phyloP scores from a whole-genome alignment of 2,888 invertebrate species.

The Hecatera dysodea region DNA sequence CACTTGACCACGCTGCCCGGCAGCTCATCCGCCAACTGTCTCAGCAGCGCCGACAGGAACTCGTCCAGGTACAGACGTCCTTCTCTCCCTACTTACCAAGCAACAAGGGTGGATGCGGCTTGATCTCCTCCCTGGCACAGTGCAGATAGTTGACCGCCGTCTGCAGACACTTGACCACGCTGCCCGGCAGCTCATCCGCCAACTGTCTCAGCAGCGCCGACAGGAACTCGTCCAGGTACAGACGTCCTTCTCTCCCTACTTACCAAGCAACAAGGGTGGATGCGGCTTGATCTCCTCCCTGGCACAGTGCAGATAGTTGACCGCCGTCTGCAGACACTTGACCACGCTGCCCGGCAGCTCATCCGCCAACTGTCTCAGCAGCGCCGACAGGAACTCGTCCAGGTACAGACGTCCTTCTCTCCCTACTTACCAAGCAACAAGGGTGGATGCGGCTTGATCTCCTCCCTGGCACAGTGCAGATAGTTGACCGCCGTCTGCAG shows the following conservation, averaged over 20 bases:
- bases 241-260: slow-evolving; percentile 89
- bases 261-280: slow-evolving; percentile 83
- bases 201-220: slow-evolving; percentile 92
- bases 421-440: slow-evolving; percentile 78
- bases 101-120: slow-evolving; percentile 82
- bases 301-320: slow-evolving; percentile 82
- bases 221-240: slow-evolving; percentile 94
- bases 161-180: slow-evolving; percentile 78
- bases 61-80: slow-evolving; percentile 93
- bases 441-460: slow-evolving; percentile 83
- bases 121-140: slow-evolving; percentile 80
- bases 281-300: slow-evolving; percentile 82
- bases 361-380: slow-evolving; percentile 91
- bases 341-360: slow-evolving; percentile 79
- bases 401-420: slow-evolving; percentile 93
- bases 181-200: slow-evolving; percentile 82
- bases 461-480: slow-evolving; percentile 80
- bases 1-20: slow-evolving; percentile 77
- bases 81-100: slow-evolving; percentile 84
- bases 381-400: slow-evolving; percentile 93
- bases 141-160: slow-evolving; percentile 84
- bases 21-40: slow-evolving; percentile 89
- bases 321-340: slow-evolving; percentile 79
- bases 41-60: slow-evolving; percentile 93
- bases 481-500: slow-evolving; percentile 83